These are phyloP conservation scores for Eublepharis macularius DNA, from an alignment of 2,113 vertebrate species.

Conservation along the genomic window DNA sequence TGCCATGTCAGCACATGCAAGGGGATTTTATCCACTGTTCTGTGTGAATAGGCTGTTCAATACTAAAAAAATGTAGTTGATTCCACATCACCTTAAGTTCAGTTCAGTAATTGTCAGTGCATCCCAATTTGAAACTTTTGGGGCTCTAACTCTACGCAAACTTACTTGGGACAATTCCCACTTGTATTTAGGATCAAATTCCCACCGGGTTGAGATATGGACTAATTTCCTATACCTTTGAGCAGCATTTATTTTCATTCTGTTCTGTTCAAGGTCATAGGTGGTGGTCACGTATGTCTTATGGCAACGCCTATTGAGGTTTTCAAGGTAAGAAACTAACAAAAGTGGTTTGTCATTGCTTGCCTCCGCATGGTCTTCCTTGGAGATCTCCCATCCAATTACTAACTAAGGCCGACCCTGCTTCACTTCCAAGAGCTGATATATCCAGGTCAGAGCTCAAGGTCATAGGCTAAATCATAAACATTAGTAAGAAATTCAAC, in stretches of 20 bases:
- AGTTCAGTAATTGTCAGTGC: conserved; percentile 28
- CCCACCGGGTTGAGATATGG: background rate
- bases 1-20: background rate
- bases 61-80: background rate
- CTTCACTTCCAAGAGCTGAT: too few species aligned
- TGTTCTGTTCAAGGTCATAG: background rate
- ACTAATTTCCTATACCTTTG: background rate
- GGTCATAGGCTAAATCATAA: background rate
- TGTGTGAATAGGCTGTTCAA: background rate
- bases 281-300: too few species aligned
- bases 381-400: too few species aligned
- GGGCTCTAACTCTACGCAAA: too few species aligned
- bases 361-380: too few species aligned
- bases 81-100: background rate
- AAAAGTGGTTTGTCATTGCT: too few species aligned
- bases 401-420: too few species aligned
- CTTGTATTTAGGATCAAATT: background rate
- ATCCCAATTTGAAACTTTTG: background rate
- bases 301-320: too few species aligned
- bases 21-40: background rate
- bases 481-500: background rate
- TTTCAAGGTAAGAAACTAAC: too few species aligned
- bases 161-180: background rate
- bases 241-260: background rate
- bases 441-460: too few species aligned